Evolutionary conservation across 2,113 vertebrate genomes (phyloP).

Genomic region (Naja naja): DNA sequence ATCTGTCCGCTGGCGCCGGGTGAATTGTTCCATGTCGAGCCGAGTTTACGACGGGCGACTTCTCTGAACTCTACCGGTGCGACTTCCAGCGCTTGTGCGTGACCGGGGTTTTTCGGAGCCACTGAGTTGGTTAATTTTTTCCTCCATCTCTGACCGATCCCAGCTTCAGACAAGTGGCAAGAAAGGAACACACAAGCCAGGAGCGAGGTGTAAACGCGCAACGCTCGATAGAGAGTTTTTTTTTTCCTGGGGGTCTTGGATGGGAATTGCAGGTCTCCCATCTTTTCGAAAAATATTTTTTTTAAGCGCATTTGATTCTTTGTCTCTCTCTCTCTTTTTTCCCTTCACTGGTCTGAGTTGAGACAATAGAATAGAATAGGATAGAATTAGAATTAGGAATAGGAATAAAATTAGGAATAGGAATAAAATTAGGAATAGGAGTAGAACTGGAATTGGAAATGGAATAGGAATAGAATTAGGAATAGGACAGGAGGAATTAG

Average conservation of each 20-base stretch:
- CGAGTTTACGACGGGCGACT: conserved; percentile 19
- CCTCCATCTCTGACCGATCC: conserved; percentile 39
- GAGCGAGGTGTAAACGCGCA: conserved; percentile 35
- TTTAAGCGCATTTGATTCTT: neutral
- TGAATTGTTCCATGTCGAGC: neutral
- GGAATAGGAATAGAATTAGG: too few relatives aligned
- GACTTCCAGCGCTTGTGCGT: conserved; percentile 12
- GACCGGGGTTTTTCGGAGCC: conserved; percentile 41
- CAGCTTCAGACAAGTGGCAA: conserved; percentile 26
- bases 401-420: too few relatives aligned
- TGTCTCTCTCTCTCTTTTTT: conserved; percentile 17
- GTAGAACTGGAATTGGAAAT: too few relatives aligned
- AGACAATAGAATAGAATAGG: too few relatives aligned
- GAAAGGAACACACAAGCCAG: conserved; percentile 48
- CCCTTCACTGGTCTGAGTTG: neutral
- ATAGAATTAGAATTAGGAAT: too few relatives aligned
- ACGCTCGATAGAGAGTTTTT: conserved; percentile 28
- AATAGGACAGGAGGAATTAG: too few relatives aligned
- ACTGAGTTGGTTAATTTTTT: conserved; percentile 45
- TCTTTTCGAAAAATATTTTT: too few relatives aligned
- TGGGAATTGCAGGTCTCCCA: neutral
- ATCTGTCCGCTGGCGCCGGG: conserved; percentile 30
- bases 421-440: too few relatives aligned
- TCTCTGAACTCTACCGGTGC: neutral
- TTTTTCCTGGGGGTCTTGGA: conserved; percentile 47